Evolutionary conservation across 2,888 invertebrate genomes (phyloP), one percentile per base, ranked within the genome.

Genomic region (Cylloceria caligata): DNA sequence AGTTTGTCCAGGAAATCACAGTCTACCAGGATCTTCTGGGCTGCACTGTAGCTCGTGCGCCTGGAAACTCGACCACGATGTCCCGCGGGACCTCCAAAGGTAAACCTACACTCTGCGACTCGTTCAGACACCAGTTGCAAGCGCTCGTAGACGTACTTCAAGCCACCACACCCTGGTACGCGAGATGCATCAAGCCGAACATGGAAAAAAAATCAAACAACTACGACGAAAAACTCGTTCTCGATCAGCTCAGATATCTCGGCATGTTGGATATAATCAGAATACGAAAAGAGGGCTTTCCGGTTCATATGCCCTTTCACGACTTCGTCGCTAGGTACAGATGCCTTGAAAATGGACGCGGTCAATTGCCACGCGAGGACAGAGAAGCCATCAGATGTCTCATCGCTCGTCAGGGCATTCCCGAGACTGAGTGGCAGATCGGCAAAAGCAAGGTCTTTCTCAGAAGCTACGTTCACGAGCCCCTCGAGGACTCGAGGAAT

Each of bases 251-350:
- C 67, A 96, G 96, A 88, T 98, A 98, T 93, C 94, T 98, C 82
- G 98, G 98, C 81, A 98, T 98, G 97, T 94, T 98, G 91, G 98
- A 98, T 92, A 98, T 98, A 86, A 98, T 98, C 87, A 94, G 97
- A 83, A 98, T 98, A 84, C 94, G 98, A 4, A 96, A 97, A 88
- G 98, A 98, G 92, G 98, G 98, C 3, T 98, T 96, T 93, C 98
- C 98, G 0, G 95, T 98, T 85, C 98, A 98, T 90, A 94, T 97
- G 93, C 94, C 95, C 30, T 96, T 97, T 89, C 94, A 95, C 73
- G 96, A 96, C 86, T 98, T 98, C 92, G 94, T 96, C 34, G 93
- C 94, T 78, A 94, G 97, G 71, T 98, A 97, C 92, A 94, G 96
- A 84, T 98, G 98, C 90, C 93, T 97, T 47, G 91, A 87, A 84